A percentile compares a stretch with the other conserved stretches of the same genome.
phyloP scores from a whole-genome alignment of 2,888 invertebrate genomes.

The Caenorhabditis plicata region DNA sequence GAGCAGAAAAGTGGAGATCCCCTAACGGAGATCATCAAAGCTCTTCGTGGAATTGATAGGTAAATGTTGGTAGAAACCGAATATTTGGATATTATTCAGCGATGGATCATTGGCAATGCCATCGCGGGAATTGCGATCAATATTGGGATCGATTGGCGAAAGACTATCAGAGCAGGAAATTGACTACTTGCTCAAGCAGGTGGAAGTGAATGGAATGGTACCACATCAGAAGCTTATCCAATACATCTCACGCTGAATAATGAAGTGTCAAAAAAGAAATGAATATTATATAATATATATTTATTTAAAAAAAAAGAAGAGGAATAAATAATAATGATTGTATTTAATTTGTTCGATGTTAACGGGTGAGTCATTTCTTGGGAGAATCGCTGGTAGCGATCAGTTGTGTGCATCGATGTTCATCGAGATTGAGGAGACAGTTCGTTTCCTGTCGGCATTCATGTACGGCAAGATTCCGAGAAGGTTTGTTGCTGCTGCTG shows the following conservation, averaged over 20 bases:
- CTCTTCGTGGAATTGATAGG: conserved; percentile 40
- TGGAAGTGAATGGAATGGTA: conserved; percentile 41
- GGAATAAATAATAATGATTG: too few relatives aligned
- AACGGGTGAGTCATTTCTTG: too few relatives aligned
- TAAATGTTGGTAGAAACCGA: not conserved
- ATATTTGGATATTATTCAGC: conserved; percentile 9
- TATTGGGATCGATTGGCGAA: conserved; percentile 36
- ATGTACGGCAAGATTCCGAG: conserved; percentile 43
- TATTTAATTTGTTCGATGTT: too few relatives aligned
- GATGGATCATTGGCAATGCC: conserved; percentile 28
- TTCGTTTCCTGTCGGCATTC: conserved; percentile 35
- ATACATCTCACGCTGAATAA: conserved; percentile 31
- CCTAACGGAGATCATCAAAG: conserved; percentile 43
- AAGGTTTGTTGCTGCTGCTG: conserved; percentile 7
- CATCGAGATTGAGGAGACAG: conserved; percentile 37
- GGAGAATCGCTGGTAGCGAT: too few relatives aligned
- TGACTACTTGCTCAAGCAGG: conserved; percentile 26
- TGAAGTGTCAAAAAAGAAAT: too few relatives aligned
- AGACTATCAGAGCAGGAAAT: conserved; percentile 39
- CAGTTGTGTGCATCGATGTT: too few relatives aligned
- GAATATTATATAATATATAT: too few relatives aligned
- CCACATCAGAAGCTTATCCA: conserved; percentile 47
- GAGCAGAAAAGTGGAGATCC: conserved; percentile 40
- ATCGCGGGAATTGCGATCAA: conserved; percentile 28
- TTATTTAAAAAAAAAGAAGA: too few relatives aligned